Conservation (phyloP, 2,797 vertebrate species). For the Gymnoscopelus microlampas region DNA sequence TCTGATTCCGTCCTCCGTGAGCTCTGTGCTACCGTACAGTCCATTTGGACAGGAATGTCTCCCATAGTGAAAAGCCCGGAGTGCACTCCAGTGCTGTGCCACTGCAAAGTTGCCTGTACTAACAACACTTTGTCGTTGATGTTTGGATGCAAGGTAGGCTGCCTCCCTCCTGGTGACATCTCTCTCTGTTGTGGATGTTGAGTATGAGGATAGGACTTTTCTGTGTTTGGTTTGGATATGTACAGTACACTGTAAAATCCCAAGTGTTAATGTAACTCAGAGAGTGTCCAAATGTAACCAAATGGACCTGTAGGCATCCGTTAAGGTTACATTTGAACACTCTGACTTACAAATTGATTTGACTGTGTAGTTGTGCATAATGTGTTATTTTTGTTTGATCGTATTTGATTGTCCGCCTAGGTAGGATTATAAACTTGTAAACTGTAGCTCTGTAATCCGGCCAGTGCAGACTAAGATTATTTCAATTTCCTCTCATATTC, state of each 20-base stretch:
- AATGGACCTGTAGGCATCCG: too few species aligned
- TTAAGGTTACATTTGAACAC: too few species aligned
- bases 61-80: slow-evolving; percentile 88
- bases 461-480: background rate
- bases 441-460: background rate
- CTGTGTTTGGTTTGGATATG: background rate
- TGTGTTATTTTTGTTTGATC: slow-evolving; percentile 4
- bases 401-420: background rate
- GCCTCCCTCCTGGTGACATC: slow-evolving; percentile 18
- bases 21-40: slow-evolving; percentile 35
- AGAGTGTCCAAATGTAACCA: too few species aligned
- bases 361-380: background rate
- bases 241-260: too few species aligned
- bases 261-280: too few species aligned
- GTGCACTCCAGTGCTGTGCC: slow-evolving; percentile 93
- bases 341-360: too few species aligned
- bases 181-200: background rate
- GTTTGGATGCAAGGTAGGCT: slow-evolving; percentile 98
- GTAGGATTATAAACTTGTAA: background rate
- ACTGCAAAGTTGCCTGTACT: slow-evolving; percentile 97
- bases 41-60: slow-evolving; percentile 86
- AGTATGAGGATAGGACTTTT: background rate
- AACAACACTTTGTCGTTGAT: slow-evolving; percentile 95
- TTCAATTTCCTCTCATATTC: background rate
- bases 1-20: slow-evolving; percentile 20